Conservation (phyloP, 2,797 vertebrate species). For the Scolopax bukidnonensis region DNA sequence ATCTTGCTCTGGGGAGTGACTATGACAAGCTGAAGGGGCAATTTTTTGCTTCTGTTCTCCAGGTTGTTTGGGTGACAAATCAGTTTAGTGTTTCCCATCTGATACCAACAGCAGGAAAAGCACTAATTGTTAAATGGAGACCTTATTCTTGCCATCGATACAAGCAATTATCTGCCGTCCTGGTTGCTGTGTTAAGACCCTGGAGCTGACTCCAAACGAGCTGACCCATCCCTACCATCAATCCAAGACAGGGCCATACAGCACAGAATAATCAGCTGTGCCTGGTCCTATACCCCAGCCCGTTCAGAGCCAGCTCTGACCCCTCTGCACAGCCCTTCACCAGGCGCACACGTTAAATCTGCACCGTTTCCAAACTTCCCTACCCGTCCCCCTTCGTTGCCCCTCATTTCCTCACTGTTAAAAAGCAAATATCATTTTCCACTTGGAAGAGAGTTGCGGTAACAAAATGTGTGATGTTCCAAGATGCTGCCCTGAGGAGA, state of each 20-base stretch:
- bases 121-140: neutral
- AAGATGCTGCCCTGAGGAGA: neutral
- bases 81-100: neutral
- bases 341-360: rapidly evolving
- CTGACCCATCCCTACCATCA: no score
- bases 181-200: rapidly evolving
- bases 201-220: neutral
- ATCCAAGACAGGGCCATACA: neutral
- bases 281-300: neutral
- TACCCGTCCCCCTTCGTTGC: rapidly evolving
- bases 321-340: neutral
- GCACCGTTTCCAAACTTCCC: neutral
- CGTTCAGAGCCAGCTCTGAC: neutral
- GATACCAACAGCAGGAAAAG: neutral
- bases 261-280: rapidly evolving
- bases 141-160: rapidly evolving
- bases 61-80: neutral
- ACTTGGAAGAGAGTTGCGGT: neutral
- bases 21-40: neutral
- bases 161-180: neutral
- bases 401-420: neutral
- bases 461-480: neutral
- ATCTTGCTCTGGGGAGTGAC: neutral
- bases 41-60: neutral
- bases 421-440: neutral